Base-by-base conservation (phyloP, 2,113 vertebrate genomes). In the Hemichromis elongatus region DNA sequence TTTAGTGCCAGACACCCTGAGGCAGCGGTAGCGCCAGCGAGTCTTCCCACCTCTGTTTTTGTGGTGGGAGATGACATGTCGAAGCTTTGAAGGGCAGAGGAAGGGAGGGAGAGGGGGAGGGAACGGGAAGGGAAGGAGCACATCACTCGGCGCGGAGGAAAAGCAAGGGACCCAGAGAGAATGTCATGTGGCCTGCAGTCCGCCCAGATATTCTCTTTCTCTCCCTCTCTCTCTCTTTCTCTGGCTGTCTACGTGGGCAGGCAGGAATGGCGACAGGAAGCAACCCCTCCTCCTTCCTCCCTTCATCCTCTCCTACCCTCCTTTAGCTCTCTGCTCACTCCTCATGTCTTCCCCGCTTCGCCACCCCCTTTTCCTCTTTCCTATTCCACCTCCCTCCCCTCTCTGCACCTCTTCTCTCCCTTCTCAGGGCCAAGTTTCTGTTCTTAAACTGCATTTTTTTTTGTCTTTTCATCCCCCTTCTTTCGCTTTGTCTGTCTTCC, bases 21-120 rank as follows among this genome's bases (percentile, higher is more conserved):
- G 96, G 96, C 96, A 96, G 95, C 95, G 85, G 95, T 95, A 97
- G 96, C 96, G 96, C 96, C 96, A 97, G 96, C 89, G 92, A 96
- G 96, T 97, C 96, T 96, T 96, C 96, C 96, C 96, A 96, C 96
- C 96, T 97, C 96, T 96, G 96, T 96, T 96, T 97, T 96, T 97
- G 96, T 96, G 96, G 96, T 96, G 90, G 93, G 95, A 96, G 96
- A 96, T 96, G 96, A 96, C 96, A 96, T 96, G 96, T 96, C 87
- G 91, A 95, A 96, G 96, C 96, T 96, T 97, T 96, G 96, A 96
- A 96, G 96, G 95, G 95, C 93, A 92, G 94, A 87, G 82, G 95
- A 94, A 91, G 93, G 95, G 92, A 93, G 93, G 94, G 91, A 82
- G 82, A 88, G 88, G 90, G 92, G 89, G 91, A 92, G 91, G 89